Base-by-base conservation (phyloP, 2,113 vertebrate genomes). In the Gallinago jamesoni region DNA sequence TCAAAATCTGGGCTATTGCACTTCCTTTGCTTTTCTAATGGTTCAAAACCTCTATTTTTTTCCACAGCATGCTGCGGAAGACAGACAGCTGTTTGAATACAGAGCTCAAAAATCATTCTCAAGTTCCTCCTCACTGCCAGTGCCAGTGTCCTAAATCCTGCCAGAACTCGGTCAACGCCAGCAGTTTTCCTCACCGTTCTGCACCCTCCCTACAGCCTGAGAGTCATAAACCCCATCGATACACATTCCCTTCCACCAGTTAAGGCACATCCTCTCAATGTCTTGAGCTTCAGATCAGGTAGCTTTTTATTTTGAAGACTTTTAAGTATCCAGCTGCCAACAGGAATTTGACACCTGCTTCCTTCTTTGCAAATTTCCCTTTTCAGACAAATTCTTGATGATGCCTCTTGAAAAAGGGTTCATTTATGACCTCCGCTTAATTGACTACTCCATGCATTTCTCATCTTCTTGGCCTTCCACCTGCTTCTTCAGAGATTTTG, bases 1-100 rank as follows among this genome's bases (percentile, higher is more conserved):
- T 87, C 84, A 93, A 92, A 96, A 96, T 95, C 92, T 93, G 84
- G 92, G 91, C 86, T 92, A 83, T 89, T 91, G 89, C 96, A 92
- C 70, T 97, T 96, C 95, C 96, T 96, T 87, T 89, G 89, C 90
- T 94, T 93, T 91, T 87, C 92, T 87, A 86, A 89, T 21, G 50
- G 92, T 69, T 97, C 91, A 95, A 95, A 97, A 30, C 67, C 89
- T 67, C 91, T 79, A 41, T 92, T 96, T 95, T 95, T 95, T 94
- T 45, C 93, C 62, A 55, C 91, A 70, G 59, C 27, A 2, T 14
- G n/a, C 81, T 95, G 84, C 28, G 16, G 80, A 96, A 95, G 84
- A 84, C 92, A 96, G 87, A 62, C 93, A 97, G 85, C 86, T 97
- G 96, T 93, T 96, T 92, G 89, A 84, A 94, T 52, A 91, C 43